Evolutionary conservation across 1,140 invertebrate species (phyloP).

Genomic region (Drosophila sproati): DNA sequence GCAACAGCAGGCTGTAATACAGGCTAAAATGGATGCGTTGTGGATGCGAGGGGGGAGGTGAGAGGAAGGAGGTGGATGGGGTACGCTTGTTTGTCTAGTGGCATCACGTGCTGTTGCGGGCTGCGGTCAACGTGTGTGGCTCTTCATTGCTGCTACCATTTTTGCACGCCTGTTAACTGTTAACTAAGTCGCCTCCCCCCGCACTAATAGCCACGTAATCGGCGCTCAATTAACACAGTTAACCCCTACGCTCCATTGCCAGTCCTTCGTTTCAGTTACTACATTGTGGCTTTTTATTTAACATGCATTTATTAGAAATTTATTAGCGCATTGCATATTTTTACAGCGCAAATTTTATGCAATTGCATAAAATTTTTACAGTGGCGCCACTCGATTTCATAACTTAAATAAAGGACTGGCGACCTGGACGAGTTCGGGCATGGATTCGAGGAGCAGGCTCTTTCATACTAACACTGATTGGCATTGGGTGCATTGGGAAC

Average conservation of each 20-base stretch:
- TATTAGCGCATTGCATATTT: constrained; percentile 63
- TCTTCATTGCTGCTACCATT: constrained; percentile 70
- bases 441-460: constrained; percentile 17
- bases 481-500: constrained; percentile 56
- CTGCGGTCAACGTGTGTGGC: constrained; percentile 70
- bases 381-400: constrained; percentile 76
- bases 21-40: constrained; percentile 19
- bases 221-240: constrained; percentile 72
- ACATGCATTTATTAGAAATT: constrained; percentile 81
- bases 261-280: neutral
- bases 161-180: constrained; percentile 61
- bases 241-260: neutral
- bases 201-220: constrained; percentile 71
- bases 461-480: constrained; percentile 73
- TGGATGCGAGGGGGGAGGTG: neutral
- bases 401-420: constrained; percentile 64
- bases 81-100: constrained; percentile 59
- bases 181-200: constrained; percentile 9
- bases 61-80: neutral
- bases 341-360: constrained; percentile 59
- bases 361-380: constrained; percentile 72
- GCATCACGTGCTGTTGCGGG: constrained; percentile 78
- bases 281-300: constrained; percentile 76
- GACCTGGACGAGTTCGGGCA: neutral
- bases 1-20: constrained; percentile 60